Evolutionary conservation across 2,888 invertebrate species (phyloP), one percentile per base, ranked within the genome.

Genomic region (Spatulosminthurus flaviceps): DNA sequence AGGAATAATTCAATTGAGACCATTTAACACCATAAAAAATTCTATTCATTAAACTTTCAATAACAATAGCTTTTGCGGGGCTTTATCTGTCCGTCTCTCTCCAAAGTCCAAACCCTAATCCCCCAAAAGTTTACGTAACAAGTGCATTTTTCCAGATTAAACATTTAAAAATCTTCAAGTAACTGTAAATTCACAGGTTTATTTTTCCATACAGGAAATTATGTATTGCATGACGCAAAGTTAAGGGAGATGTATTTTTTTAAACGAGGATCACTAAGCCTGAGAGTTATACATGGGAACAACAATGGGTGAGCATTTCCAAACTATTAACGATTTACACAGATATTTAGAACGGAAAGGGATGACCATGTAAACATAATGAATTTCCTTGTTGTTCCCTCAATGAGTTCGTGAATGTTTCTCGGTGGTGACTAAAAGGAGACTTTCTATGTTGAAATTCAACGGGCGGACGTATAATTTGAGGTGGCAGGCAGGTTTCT

Each of bases 291-390:
- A 21, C 7, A 28, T n/a, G 16, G 67, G n/a, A n/a, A 19, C 4
- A 51, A 51, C 51, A 51, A 51, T 19, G n/a, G 16, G n/a, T 11
- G 16, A 51, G 16, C 19, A 51, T 13, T 51, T 34, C 34, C 34
- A 51, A 51, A 51, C 19, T 13, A 51, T 51, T 51, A 51, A 51
- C 51, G 5, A 51, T 51, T 51, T 5, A 51, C n/a, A 51, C 5
- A 51, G 51, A 34, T 51, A 51, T 51, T 4, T 51, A 51, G 19
- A 51, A 51, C 51, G 51, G 51, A 51, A 51, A 51, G 51, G 51
- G 51, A 13, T 51, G 51, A 51, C 51, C 19, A 51, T n/a, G 51
- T n/a, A 19, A 51, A 51, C 51, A n/a, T 51, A 51, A 51, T 51
- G 51, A 51, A 51, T 51, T 51, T 51, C 51, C 51, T 51, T 51